Evolutionary conservation across 2,888 invertebrate genomes (phyloP).

Genomic region (Cephus pygmeus): DNA sequence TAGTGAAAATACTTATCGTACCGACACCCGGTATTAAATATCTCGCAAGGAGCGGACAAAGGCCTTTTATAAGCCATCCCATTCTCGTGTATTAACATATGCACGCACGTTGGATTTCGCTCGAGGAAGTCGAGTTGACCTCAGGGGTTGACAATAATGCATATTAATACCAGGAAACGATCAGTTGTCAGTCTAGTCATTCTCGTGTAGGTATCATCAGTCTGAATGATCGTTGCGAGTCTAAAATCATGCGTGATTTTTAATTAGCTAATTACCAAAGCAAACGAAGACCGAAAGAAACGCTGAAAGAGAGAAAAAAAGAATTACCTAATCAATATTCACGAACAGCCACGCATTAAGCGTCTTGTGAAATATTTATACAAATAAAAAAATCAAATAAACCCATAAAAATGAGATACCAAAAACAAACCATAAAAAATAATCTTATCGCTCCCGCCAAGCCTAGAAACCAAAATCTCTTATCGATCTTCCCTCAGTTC

Average conservation of each 20-base stretch:
- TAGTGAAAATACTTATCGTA: background rate
- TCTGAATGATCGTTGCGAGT: background rate
- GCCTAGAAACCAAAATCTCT: background rate
- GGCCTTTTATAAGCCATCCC: slow-evolving; percentile 55
- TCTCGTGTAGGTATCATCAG: slow-evolving; percentile 5
- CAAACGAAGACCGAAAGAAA: background rate
- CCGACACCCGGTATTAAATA: background rate
- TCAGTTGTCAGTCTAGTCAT: slow-evolving; percentile 40
- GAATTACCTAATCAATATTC: background rate
- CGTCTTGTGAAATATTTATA: background rate
- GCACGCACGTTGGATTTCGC: slow-evolving; percentile 32
- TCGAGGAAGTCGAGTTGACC: slow-evolving; percentile 57
- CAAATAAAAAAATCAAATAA: too few species aligned
- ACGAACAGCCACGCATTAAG: background rate
- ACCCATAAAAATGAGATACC: background rate
- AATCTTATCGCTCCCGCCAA: background rate
- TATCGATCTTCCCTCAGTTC: background rate
- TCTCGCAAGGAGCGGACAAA: slow-evolving; percentile 41
- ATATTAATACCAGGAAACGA: slow-evolving; percentile 61
- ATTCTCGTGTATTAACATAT: slow-evolving; percentile 58
- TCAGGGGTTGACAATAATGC: slow-evolving; percentile 48
- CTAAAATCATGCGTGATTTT: background rate
- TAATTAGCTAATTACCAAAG: background rate
- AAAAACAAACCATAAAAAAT: background rate
- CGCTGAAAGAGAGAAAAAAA: background rate